These are phyloP conservation scores for Dioctria rufipes DNA, from an alignment of 2,888 invertebrate genomes.

Conservation along the genomic window DNA sequence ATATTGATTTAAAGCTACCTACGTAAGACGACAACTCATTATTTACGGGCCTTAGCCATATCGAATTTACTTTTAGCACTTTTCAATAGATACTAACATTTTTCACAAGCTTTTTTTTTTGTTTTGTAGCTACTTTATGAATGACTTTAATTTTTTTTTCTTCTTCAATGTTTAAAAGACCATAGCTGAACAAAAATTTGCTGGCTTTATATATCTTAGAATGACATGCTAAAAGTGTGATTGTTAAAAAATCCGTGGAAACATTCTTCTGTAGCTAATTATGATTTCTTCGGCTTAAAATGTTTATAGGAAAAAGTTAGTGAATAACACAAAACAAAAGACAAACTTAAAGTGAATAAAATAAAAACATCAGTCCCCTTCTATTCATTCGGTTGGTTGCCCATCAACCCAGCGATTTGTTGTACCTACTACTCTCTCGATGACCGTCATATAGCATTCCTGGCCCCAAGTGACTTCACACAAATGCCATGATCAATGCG, in stretches of 20 bases:
- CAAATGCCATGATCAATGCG: conserved; percentile 18
- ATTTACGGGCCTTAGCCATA: too few relatives aligned
- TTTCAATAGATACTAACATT: too few relatives aligned
- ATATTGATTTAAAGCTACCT: too few relatives aligned
- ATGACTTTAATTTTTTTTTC: conserved; percentile 24
- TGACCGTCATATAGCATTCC: conserved; percentile 30
- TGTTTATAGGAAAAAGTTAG: conserved; percentile 25
- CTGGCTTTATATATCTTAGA: conserved; percentile 21
- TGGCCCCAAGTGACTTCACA: conserved; percentile 12
- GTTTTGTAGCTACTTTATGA: too few relatives aligned
- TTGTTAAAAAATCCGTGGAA: conserved; percentile 17
- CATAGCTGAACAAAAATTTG: conserved; percentile 15
- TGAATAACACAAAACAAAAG: not conserved
- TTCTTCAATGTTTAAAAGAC: not conserved
- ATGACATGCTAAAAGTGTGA: conserved; percentile 40
- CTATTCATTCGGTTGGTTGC: conserved; percentile 50
- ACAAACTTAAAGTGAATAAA: conserved; percentile 6
- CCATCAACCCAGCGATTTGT: conserved; percentile 46
- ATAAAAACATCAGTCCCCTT: conserved; percentile 35
- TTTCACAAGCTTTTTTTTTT: too few relatives aligned
- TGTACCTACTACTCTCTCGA: not conserved
- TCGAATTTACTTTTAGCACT: too few relatives aligned
- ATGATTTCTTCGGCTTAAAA: conserved; percentile 51
- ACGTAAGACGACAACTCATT: too few relatives aligned
- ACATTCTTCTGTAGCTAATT: conserved; percentile 52